A percentile compares a stretch with the other conserved stretches of the same genome.
Evolutionary conservation across 2,888 invertebrate genomes (phyloP).

Genomic region (Yponomeuta malinellus): DNA sequence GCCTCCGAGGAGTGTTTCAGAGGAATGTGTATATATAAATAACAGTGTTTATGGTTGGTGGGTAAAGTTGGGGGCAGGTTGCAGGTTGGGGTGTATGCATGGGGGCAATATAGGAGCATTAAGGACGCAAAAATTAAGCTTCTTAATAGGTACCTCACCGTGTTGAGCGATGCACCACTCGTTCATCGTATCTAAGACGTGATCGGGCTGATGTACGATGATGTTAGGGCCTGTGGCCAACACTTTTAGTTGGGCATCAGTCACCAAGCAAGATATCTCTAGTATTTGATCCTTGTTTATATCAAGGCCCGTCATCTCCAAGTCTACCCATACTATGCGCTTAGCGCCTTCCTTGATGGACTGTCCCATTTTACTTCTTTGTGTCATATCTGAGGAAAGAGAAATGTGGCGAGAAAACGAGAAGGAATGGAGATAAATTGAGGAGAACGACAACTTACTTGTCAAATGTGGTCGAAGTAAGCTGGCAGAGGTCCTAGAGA

Average conservation of each 20-base stretch:
- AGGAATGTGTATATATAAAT: background rate
- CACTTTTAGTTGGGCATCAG: conserved; percentile 85
- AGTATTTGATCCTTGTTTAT: conserved; percentile 85
- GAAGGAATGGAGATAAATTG: background rate
- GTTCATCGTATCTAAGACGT: conserved; percentile 84
- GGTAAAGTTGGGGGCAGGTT: no score
- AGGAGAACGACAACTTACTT: background rate
- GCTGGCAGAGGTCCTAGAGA: background rate
- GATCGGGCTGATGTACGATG: conserved; percentile 85
- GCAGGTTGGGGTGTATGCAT: no score
- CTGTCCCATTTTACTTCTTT: background rate
- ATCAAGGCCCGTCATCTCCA: conserved; percentile 95
- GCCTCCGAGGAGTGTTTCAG: no score
- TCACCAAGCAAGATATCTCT: conserved; percentile 93
- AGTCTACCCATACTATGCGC: conserved; percentile 83
- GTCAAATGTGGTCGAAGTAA: background rate
- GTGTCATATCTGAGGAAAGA: background rate
- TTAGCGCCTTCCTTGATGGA: conserved; percentile 36
- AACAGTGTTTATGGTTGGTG: no score
- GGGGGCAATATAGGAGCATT: no score
- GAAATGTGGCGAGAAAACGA: background rate
- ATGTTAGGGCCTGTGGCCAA: conserved; percentile 85
- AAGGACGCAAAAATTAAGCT: background rate
- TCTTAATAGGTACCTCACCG: conserved; percentile 74
- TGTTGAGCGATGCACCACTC: conserved; percentile 91